These are phyloP conservation scores for Augiades crinisus DNA, from an alignment of 2,888 invertebrate genomes.

Conservation along the genomic window DNA sequence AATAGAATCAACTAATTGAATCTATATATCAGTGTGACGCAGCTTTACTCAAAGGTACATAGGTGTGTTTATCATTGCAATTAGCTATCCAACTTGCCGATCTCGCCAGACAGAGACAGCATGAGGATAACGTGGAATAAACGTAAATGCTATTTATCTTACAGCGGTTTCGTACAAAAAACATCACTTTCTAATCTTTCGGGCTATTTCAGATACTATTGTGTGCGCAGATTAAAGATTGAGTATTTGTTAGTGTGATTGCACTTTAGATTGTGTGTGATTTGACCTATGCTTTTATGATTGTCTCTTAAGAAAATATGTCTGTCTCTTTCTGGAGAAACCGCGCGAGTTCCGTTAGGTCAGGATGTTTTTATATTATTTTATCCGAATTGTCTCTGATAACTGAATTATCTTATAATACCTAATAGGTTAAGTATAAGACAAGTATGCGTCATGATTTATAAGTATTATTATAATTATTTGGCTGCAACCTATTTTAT, in stretches of 20 bases:
- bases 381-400: too few relatives aligned
- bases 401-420: too few relatives aligned
- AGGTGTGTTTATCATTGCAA: conserved; percentile 45
- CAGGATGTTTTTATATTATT: too few relatives aligned
- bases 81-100: conserved; percentile 34
- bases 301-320: too few relatives aligned
- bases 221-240: conserved; percentile 2
- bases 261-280: neutral
- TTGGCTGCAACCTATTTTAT: too few relatives aligned
- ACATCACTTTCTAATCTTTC: conserved; percentile 24
- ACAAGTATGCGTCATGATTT: too few relatives aligned
- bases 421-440: too few relatives aligned
- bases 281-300: too few relatives aligned
- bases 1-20: too few relatives aligned
- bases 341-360: too few relatives aligned
- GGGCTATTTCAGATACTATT: conserved; percentile 11
- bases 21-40: conserved; percentile 6
- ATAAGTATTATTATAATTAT: too few relatives aligned
- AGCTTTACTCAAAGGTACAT: conserved; percentile 21
- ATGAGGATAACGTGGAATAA: conserved; percentile 73
- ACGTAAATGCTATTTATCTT: conserved; percentile 53
- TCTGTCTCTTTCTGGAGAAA: too few relatives aligned
- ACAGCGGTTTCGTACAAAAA: conserved; percentile 31
- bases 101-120: conserved; percentile 51
- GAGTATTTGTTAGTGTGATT: neutral